phyloP scores from a whole-genome alignment of 2,797 vertebrate species.

The Triplophysa bombifrons region DNA sequence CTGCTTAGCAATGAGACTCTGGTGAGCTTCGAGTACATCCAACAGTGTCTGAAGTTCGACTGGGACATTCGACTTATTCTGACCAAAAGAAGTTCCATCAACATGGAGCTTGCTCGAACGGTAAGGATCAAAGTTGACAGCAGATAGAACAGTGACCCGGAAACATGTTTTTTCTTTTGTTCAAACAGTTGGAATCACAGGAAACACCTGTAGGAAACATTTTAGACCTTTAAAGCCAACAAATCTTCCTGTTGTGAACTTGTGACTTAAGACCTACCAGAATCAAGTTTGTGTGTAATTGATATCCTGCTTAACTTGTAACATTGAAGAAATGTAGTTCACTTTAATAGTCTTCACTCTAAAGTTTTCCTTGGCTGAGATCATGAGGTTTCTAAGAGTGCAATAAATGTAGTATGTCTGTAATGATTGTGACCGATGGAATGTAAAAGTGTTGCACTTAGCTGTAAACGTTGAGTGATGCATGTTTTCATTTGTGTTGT shows the following conservation, averaged over 20 bases:
- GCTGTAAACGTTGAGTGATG: background rate
- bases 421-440: background rate
- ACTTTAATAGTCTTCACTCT: too few species aligned
- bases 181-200: background rate
- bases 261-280: too few species aligned
- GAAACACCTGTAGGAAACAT: background rate
- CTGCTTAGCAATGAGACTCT: slow-evolving; percentile 83
- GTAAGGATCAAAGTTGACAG: slow-evolving; percentile 65
- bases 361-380: too few species aligned
- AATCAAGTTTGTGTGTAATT: too few species aligned
- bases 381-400: too few species aligned
- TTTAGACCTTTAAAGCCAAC: background rate
- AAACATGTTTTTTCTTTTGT: background rate
- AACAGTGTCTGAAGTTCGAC: slow-evolving; percentile 91
- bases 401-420: background rate
- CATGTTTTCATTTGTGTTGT: background rate
- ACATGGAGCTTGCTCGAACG: slow-evolving; percentile 81
- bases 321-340: too few species aligned
- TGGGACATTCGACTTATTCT: slow-evolving; percentile 86
- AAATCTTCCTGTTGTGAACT: background rate
- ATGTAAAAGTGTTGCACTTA: background rate
- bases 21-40: slow-evolving; percentile 88
- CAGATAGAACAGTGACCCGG: background rate
- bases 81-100: slow-evolving; percentile 75
- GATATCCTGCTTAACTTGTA: background rate